Base-by-base conservation (phyloP, 1,140 invertebrate genomes). In the Drosophila arawakana region DNA sequence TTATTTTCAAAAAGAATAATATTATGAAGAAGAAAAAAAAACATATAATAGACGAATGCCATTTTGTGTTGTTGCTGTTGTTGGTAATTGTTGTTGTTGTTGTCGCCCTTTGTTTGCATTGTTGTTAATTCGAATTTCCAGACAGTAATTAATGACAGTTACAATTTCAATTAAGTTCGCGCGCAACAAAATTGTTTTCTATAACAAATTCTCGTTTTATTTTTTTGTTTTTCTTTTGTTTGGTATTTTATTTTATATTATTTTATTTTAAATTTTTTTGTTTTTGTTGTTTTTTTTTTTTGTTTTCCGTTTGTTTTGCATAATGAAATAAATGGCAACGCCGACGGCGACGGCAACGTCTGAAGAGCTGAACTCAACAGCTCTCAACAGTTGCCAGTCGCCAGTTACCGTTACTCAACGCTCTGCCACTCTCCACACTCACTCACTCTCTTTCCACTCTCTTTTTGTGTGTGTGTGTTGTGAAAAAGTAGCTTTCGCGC, bases 61-160 rank as follows among this genome's bases (percentile, higher is more conserved):
- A 76, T 76, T 78, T 78, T 73, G 55, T 44, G 59, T 65, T 71
- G 47, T 43, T 39, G 59, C 47, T 49, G 43, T 72, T 68, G 39
- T 68, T 54, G 11, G 65, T 63, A 67, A 63, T 79, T 79, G 68
- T 65, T 72, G 47, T 49, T 63, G 50, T 70, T 71, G 71, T 66
- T 78, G 57, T 43, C 59, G 59, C 43, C 10, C 30, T 46, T 73
- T 77, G 70, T 77, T 77, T 73, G 72, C 39, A 62, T 65, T 76
- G 76, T 80, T 81, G 77, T 79, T 88, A 88, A 88, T 88, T 88
- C 80, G 88, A 88, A 88, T 84, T 88, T 89, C 84, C 89, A 91
- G 89, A 91, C 89, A 89, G 84, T 91, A 91, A 91, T 91, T 91
- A 91, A 91, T 91, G 89, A 91, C 89, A 91, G 89, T 91, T 91